These are phyloP conservation scores for Hippocampus mohnikei DNA, from an alignment of 2,113 vertebrate genomes.

Conservation along the genomic window DNA sequence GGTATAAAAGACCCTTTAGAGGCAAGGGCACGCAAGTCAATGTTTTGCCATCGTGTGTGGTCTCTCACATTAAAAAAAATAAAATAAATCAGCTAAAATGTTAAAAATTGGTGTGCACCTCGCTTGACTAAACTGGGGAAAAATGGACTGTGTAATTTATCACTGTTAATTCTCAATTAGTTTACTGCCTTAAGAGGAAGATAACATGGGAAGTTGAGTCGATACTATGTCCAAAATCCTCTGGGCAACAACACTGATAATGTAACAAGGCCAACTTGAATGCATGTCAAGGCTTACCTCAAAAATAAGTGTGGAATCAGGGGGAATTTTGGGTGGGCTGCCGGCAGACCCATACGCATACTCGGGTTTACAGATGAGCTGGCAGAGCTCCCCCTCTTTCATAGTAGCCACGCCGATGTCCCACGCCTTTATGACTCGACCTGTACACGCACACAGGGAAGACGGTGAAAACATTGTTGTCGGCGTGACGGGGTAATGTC, in stretches of 20 bases:
- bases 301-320: slow-evolving; percentile 87
- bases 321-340: slow-evolving; percentile 93
- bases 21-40: no score
- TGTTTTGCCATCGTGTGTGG: no score
- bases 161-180: neutral
- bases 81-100: no score
- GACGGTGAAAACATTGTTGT: neutral
- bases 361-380: slow-evolving; percentile 88
- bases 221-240: neutral
- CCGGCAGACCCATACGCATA: slow-evolving; percentile 94
- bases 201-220: neutral
- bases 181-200: neutral
- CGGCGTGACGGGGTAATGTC: neutral
- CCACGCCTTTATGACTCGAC: slow-evolving; percentile 97
- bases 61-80: no score
- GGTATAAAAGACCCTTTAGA: no score
- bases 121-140: no score
- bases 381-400: slow-evolving; percentile 88
- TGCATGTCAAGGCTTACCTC: slow-evolving; percentile 74
- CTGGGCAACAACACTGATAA: neutral
- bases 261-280: neutral
- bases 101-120: no score
- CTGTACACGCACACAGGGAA: slow-evolving; percentile 60
- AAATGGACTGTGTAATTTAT: no score
- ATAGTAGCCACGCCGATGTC: slow-evolving; percentile 92